These are phyloP conservation scores for Xanthorhoe spadicearia DNA, from an alignment of 2,888 invertebrate species.

Conservation along the genomic window DNA sequence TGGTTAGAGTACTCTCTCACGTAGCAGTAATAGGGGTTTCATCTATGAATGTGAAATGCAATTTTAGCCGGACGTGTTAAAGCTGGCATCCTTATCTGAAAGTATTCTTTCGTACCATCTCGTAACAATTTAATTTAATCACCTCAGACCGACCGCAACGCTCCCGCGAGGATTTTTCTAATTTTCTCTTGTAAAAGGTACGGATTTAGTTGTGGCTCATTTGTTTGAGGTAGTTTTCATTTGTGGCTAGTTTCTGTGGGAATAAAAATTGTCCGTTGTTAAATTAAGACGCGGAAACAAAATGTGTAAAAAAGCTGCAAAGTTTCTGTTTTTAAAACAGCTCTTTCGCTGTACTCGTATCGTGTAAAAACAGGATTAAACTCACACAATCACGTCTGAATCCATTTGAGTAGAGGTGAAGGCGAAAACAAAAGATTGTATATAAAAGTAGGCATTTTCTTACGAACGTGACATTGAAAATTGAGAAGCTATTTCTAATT, in stretches of 20 bases:
- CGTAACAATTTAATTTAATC: conserved; percentile 48
- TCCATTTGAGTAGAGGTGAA: not conserved
- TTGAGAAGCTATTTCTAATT: conserved; percentile 37
- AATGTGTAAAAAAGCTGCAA: not conserved
- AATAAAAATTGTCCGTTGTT: conserved; percentile 20
- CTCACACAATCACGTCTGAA: not conserved
- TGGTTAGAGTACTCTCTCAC: too few relatives aligned
- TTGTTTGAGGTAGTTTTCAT: conserved; percentile 50
- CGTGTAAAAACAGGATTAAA: not conserved
- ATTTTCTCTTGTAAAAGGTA: conserved; percentile 53
- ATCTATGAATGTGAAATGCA: not conserved
- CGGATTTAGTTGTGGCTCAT: conserved; percentile 49
- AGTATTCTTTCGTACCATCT: conserved; percentile 38
- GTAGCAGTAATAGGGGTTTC: not conserved
- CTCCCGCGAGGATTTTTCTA: conserved; percentile 54
- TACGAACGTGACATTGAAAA: conserved; percentile 34
- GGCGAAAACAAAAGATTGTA: not conserved
- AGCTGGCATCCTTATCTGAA: conserved; percentile 27
- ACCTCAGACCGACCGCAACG: conserved; percentile 40
- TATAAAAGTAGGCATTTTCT: conserved; percentile 12
- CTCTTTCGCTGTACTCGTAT: not conserved
- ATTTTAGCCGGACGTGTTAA: conserved; percentile 15
- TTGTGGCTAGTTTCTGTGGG: conserved; percentile 34
- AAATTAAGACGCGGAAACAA: conserved; percentile 12
- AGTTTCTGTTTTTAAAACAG: not conserved